Evolutionary conservation across 2,113 vertebrate species (phyloP).

Genomic region (Pachycephala philippinensis): DNA sequence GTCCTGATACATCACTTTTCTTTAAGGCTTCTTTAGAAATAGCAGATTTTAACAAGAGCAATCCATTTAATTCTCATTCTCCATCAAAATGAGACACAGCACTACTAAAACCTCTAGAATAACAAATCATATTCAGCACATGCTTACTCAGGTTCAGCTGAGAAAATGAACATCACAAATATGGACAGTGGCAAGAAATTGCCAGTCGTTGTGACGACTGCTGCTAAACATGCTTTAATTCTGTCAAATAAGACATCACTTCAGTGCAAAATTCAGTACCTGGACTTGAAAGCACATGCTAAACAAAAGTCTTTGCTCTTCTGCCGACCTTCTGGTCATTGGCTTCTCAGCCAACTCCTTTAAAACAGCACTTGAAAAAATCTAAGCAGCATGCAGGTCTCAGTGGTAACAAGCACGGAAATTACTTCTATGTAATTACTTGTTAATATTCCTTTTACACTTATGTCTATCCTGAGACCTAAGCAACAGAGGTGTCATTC

Average conservation of each 20-base stretch:
- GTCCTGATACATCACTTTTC: background rate
- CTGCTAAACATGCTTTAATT: background rate
- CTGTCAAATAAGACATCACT: background rate
- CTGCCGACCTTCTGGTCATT: background rate
- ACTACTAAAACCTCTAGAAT: background rate
- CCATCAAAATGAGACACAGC: background rate
- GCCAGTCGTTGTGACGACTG: background rate
- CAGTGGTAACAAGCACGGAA: background rate
- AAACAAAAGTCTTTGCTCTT: background rate
- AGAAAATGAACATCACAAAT: fast-evolving
- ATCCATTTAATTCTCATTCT: background rate
- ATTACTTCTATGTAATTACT: background rate
- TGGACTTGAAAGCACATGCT: background rate
- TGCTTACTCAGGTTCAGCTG: background rate
- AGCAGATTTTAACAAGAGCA: background rate
- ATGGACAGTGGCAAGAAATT: background rate
- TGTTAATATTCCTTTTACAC: background rate
- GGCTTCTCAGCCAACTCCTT: background rate
- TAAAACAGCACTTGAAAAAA: background rate
- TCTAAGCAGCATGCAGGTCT: background rate
- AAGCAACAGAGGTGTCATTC: background rate
- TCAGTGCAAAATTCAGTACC: background rate
- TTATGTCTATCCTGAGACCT: background rate
- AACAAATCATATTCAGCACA: background rate
- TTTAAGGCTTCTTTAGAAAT: background rate